phyloP scores from a whole-genome alignment of 1,140 invertebrate genomes.

The Alviniconcha marisindica region DNA sequence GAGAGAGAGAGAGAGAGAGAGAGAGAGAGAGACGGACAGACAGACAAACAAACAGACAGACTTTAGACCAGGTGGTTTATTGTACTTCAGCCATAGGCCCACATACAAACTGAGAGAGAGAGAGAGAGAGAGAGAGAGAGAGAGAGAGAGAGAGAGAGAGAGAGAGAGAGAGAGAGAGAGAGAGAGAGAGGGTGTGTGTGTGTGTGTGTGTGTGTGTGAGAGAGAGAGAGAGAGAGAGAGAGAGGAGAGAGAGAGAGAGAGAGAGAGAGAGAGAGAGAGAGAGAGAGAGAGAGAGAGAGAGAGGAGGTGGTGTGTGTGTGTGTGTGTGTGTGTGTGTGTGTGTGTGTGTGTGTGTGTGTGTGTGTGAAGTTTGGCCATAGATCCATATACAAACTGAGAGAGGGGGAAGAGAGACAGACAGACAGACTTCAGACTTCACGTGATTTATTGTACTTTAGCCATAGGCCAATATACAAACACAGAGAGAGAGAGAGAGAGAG shows the following conservation, averaged over 20 bases:
- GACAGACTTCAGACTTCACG: no score
- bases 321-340: background rate
- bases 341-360: no score
- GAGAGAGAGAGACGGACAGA: background rate
- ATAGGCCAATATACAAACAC: no score
- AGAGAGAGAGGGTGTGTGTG: background rate
- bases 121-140: background rate
- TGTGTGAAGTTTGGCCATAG: no score
- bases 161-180: background rate
- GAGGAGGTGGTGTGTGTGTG: background rate
- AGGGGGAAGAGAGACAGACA: no score
- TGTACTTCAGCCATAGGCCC: background rate
- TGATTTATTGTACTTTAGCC: no score
- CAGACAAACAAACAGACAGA: background rate
- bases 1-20: background rate
- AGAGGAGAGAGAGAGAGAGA: background rate
- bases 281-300: background rate
- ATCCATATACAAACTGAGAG: no score
- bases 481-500: no score
- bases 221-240: background rate
- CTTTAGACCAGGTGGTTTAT: no score
- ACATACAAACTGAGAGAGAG: background rate
- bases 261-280: background rate
- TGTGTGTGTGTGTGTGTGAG: conserved; percentile 1
- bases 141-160: background rate